Evolutionary conservation across 2,888 invertebrate genomes (phyloP), one percentile per base, ranked within the genome.

Genomic region (Monopis laevigella): DNA sequence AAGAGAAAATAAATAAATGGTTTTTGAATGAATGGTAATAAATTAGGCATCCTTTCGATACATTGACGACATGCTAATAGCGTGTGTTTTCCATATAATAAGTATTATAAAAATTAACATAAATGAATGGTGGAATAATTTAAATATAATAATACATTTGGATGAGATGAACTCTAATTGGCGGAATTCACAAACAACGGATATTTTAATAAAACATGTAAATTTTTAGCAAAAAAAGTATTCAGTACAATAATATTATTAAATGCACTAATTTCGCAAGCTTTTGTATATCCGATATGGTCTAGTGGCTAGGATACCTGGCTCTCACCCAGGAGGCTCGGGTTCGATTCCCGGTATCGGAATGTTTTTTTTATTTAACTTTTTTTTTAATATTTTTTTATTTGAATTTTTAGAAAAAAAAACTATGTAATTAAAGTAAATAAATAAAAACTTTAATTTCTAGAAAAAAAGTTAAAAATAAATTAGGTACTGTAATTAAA

Each of bases 321-420:
- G 82, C 65, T 82, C 68, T 83, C 82, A 82, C 77, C 81, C 80
- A 80, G 80, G 74, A 82, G 82, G 82, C 82, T 78, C 83, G 82
- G 83, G 82, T 83, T 83, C 82, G 82, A 83, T 82, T 82, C 82
- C 82, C 83, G 82, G 83, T 82, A 83, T 75, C 78, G 82, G 83
- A 84, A 77, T 41, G 27, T 5, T 18, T 51, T 69, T 69, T 75
- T 63, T 49, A 2, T 34, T 16, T 34, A 16, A 14, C 17, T 34
- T 34, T 16, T 8, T 14, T 16, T 11, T 34, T 7, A 24, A 24
- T 7, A 24, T 8, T 24, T 24, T 5, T 24, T 24, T 24, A 24
- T 24, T 7, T 5, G 24, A 7, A 5, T 24, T 5, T 24, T 24
- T 24, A 24, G 8, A n/a, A n/a, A 24, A 24, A 7, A 24, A 24